Evolutionary conservation across 2,797 vertebrate genomes (phyloP), one percentile per base, ranked within the genome.

Genomic region (Xerus rutilus): DNA sequence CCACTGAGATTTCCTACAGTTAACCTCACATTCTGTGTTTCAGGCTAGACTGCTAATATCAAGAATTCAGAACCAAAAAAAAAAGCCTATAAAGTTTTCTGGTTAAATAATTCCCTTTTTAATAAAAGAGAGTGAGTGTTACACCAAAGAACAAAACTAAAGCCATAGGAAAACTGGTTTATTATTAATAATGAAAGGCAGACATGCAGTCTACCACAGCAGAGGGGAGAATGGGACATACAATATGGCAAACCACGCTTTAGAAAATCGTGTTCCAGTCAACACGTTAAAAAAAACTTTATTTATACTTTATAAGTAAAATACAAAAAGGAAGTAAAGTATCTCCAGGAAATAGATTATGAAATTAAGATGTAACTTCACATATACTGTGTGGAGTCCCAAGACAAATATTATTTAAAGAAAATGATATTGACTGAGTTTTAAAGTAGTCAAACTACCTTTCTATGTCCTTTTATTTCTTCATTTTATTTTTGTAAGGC

Each of bases 401-500:
- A 52, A 52, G 28, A n/a, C 39, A 57, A 69, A 23, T 25, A 52
- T 52, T 57, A 65, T 67, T 52, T 78, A 79, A 89, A 78, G 57
- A 57, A 57, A 72, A 15, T 32, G n/a, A 47, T 62, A 77, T 28
- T 47, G 72, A 62, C 72, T 59, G 62, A 84, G 39, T 7, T 89
- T 86, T 67, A 74, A 65, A 76, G 18, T 83, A 82, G 64, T 91
- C 54, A 91, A 67, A 59, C 23, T 92, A 21, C 59, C 59, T n/a
- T 25, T 47, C 21, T 73, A 43, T 93, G 82, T 86, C 20, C 49
- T 78, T 89, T 86, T 47, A 47, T 78, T 83, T 65, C 7, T 82
- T 64, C 5, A 17, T 47, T 62, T 90, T 93, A 78, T 78, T 73
- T 89, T 83, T 79, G 20, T 83, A 82, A 92, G 78, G 39, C 73